These are phyloP conservation scores for Tenualosa ilisha DNA, from an alignment of 2,797 vertebrate genomes.

Conservation along the genomic window DNA sequence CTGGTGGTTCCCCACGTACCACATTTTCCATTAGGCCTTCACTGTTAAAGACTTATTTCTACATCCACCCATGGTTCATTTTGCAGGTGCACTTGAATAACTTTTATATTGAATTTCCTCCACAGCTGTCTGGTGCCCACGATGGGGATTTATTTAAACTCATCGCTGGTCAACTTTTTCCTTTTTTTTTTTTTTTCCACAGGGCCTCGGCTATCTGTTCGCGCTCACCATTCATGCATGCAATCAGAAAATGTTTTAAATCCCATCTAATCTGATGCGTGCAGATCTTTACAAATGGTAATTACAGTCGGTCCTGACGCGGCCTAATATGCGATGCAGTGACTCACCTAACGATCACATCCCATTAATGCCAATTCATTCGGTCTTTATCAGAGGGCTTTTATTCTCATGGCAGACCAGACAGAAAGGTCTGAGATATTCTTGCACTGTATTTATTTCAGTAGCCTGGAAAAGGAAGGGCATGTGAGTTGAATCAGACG, in stretches of 20 bases:
- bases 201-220: not conserved
- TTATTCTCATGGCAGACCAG: not conserved
- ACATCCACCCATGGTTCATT: not conserved
- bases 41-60: not conserved
- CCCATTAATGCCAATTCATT: constrained; percentile 15
- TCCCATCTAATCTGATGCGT: constrained; percentile 17
- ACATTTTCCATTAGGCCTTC: not conserved
- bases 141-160: not conserved
- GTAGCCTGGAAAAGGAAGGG: not conserved
- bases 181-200: no score
- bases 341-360: constrained; percentile 10
- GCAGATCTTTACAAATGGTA: constrained; percentile 18
- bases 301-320: not conserved
- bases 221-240: not conserved
- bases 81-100: not conserved
- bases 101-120: not conserved
- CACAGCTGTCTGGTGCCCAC: not conserved
- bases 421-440: not conserved
- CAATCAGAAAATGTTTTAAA: constrained; percentile 5
- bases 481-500: not conserved
- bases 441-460: not conserved
- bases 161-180: not conserved
- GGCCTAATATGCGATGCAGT: not conserved
- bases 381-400: not conserved
- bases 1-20: not conserved